These are phyloP conservation scores for Parnassius mnemosyne DNA, from an alignment of 2,888 invertebrate genomes.

Conservation along the genomic window DNA sequence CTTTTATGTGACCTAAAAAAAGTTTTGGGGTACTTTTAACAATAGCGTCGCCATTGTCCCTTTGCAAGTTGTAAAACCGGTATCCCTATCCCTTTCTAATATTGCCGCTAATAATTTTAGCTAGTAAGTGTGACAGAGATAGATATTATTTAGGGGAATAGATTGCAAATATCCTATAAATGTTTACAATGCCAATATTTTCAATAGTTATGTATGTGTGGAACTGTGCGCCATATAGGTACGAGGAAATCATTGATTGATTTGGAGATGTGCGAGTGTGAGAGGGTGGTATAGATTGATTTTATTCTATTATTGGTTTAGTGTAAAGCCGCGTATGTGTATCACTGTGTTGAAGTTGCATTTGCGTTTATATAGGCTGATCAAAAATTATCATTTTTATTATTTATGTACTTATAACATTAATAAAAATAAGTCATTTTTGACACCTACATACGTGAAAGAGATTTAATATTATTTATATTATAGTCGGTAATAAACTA, in stretches of 20 bases:
- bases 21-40: constrained; percentile 76
- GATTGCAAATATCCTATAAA: constrained; percentile 74
- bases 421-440: too few species aligned
- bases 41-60: constrained; percentile 77
- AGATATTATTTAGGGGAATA: constrained; percentile 56
- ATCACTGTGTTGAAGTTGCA: constrained; percentile 72
- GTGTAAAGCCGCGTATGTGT: constrained; percentile 78
- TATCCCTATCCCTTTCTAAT: constrained; percentile 51
- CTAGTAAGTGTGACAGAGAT: constrained; percentile 48
- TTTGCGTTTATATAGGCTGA: constrained; percentile 57
- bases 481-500: too few species aligned
- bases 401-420: too few species aligned
- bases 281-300: constrained; percentile 78
- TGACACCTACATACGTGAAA: too few species aligned
- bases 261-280: constrained; percentile 52
- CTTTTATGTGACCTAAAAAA: constrained; percentile 80
- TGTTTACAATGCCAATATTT: constrained; percentile 78
- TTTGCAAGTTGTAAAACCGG: constrained; percentile 69
- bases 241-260: constrained; percentile 64
- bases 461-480: too few species aligned
- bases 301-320: constrained; percentile 80
- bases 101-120: constrained; percentile 27
- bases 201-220: constrained; percentile 54
- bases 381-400: not conserved
- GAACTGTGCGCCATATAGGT: constrained; percentile 45